A percentile compares a stretch with the other conserved stretches of the same genome.
Conservation (phyloP, 2,113 vertebrate species). For the Ageneiosus marmoratus region DNA sequence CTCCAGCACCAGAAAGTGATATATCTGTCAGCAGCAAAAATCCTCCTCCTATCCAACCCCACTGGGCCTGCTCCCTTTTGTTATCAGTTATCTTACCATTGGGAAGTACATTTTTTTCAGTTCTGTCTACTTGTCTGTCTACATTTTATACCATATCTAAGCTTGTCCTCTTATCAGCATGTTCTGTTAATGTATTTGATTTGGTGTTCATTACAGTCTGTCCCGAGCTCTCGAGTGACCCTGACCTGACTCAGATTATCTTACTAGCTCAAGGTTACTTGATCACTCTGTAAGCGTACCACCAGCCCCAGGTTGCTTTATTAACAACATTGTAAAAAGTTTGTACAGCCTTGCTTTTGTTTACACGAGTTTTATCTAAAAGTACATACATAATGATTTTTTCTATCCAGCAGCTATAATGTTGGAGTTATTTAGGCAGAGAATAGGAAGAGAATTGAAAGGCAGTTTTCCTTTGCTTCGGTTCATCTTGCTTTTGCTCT, state of each 20-base stretch:
- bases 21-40: conserved; percentile 34
- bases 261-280: not conserved
- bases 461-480: not conserved
- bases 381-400: too few species aligned
- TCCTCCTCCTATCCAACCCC: not conserved
- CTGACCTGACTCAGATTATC: not conserved
- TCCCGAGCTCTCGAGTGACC: not conserved
- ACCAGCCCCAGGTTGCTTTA: not conserved
- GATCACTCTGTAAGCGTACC: not conserved
- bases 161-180: not conserved
- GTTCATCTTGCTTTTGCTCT: not conserved
- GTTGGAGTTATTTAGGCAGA: not conserved
- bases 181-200: conserved; percentile 3
- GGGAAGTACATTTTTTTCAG: not conserved
- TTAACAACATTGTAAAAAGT: not conserved
- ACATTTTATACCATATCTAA: not conserved
- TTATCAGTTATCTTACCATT: not conserved
- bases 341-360: not conserved
- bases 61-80: not conserved
- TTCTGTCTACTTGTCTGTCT: not conserved
- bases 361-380: not conserved
- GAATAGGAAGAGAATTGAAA: conserved; percentile 11
- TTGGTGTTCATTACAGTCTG: not conserved
- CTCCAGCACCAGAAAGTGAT: conserved; percentile 33
- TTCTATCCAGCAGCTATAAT: not conserved